Evolutionary conservation across 53 echinoderm and acorn worm genomes (phyloP), one percentile per base, ranked within the genome.

Genomic region (Astropecten irregularis): DNA sequence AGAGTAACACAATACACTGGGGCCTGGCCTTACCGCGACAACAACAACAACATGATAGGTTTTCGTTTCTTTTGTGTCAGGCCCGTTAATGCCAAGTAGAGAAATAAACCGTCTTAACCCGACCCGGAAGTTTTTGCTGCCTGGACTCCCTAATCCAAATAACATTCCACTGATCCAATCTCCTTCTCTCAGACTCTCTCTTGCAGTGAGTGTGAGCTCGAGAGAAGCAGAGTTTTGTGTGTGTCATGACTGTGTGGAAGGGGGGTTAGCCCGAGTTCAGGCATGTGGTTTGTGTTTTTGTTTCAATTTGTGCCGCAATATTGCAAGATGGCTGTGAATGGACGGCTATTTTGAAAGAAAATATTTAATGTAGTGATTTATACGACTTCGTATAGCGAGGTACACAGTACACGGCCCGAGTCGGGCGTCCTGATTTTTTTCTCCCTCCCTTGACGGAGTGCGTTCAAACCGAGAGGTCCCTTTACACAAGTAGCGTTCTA

Each of bases 281-380:
- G 79, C 79, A 79, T 62, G 79, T 40, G 76, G 63, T 64, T 62
- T 66, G 52, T 85, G 76, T 85, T 85, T 85, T 85, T 85, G 86
- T 85, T 85, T 85, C 86, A 85, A 85, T 85, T 84, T 85, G 55
- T 50, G 74, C 53, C 65, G 74, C 74, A 74, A 38, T 66, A 73
- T 74, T 53, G 49, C 74, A 63, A 49, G 66, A 76, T 33, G 39
- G 34, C 72, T 14, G 4, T 85, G 64, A 64, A 85, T 76, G 48
- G 86, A 39, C 61, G 48, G 74, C 64, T 91, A 91, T 91, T 91
- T 91, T 86, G 87, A 91, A 79, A 83, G 91, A 91, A 91, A 91
- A 91, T 91, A 91, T 91, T 91, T 76, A 87, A 87, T 77, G 84
- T 87, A 61, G 91, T 91, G 91, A 91, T 91, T 91, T 91, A 91